Evolutionary conservation across 2,113 vertebrate genomes (phyloP).

Genomic region (Eptesicus fuscus): DNA sequence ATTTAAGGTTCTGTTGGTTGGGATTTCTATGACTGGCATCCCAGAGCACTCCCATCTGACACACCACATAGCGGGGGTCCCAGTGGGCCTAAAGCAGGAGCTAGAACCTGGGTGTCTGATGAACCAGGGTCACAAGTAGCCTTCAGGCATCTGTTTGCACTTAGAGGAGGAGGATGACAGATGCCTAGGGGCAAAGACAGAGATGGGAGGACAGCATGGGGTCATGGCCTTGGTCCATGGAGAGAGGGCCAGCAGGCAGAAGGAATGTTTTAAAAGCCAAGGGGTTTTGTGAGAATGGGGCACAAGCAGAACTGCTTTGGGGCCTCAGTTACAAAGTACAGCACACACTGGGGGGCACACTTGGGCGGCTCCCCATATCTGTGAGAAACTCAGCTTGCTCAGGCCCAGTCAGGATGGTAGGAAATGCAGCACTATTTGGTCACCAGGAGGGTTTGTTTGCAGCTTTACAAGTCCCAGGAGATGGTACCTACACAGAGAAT

Average conservation of each 20-base stretch:
- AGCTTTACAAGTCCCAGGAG: background rate
- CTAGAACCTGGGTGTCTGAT: background rate
- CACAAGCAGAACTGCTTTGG: background rate
- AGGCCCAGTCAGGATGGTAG: too few species aligned
- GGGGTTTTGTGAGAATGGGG: background rate
- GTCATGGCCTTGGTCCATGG: background rate
- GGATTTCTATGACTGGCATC: background rate
- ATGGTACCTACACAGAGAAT: background rate
- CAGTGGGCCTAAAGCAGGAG: background rate
- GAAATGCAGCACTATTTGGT: background rate
- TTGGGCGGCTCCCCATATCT: background rate
- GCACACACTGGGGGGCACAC: rapidly evolving
- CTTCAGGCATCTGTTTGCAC: background rate
- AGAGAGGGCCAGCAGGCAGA: background rate
- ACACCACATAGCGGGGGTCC: background rate
- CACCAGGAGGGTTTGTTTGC: background rate
- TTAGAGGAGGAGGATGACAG: background rate
- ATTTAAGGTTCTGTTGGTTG: background rate
- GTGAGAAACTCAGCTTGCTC: background rate
- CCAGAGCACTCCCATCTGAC: background rate
- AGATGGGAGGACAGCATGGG: background rate
- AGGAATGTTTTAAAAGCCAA: background rate
- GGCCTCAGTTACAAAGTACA: background rate
- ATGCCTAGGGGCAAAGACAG: background rate
- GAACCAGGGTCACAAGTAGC: background rate